These are phyloP conservation scores for Pammene fasciana DNA, from an alignment of 2,888 invertebrate genomes.

Conservation along the genomic window DNA sequence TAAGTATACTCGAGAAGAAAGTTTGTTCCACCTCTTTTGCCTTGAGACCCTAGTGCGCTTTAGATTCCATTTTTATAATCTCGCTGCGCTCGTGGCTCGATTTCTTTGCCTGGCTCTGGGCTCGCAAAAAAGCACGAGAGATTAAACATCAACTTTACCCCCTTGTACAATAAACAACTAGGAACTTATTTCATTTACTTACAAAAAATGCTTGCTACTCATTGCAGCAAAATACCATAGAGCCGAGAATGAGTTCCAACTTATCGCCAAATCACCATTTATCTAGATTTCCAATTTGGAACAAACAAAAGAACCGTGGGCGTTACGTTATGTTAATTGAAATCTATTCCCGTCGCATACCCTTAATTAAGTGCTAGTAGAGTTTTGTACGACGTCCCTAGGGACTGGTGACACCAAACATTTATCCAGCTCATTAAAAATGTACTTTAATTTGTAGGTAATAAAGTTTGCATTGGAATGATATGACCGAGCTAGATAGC, in stretches of 20 bases:
- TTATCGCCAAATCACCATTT: slow-evolving; percentile 16
- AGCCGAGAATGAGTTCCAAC: neutral
- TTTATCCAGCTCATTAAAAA: slow-evolving; percentile 49
- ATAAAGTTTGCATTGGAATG: neutral
- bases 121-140: no score
- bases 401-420: slow-evolving; percentile 72
- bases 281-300: slow-evolving; percentile 56
- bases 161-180: no score
- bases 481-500: neutral
- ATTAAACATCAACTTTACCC: no score
- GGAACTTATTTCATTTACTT: no score
- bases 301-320: slow-evolving; percentile 57
- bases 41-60: no score
- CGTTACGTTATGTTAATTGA: slow-evolving; percentile 73
- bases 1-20: no score
- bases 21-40: no score
- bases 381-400: slow-evolving; percentile 67
- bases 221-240: neutral
- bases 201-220: neutral
- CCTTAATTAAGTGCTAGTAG: slow-evolving; percentile 79
- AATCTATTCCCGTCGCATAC: slow-evolving; percentile 72
- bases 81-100: no score
- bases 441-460: neutral
- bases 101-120: no score
- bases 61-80: no score